Conservation (phyloP, 2,888 invertebrate genomes). For the Drosophila kanekoi region DNA sequence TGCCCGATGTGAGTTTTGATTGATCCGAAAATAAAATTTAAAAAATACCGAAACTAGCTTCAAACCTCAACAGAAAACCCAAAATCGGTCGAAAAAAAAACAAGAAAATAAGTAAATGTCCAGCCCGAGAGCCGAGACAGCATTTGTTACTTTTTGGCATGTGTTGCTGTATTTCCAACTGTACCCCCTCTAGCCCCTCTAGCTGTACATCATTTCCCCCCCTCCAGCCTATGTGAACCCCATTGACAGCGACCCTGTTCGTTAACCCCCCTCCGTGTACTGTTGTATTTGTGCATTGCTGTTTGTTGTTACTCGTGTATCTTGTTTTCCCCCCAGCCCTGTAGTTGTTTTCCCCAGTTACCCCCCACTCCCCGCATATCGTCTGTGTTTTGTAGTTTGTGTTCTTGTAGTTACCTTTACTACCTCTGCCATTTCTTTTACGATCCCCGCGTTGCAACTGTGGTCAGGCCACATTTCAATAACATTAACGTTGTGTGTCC, state of each 20-base stretch:
- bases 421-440: constrained; percentile 69
- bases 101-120: constrained; percentile 16
- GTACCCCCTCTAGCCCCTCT: constrained; percentile 32
- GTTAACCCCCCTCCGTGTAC: constrained; percentile 4
- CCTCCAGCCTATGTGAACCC: constrained; percentile 5
- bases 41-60: constrained; percentile 13
- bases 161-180: constrained; percentile 47
- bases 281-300: constrained; percentile 62
- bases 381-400: constrained; percentile 56
- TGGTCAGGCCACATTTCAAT: constrained; percentile 67
- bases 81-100: constrained; percentile 9
- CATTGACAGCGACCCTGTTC: constrained; percentile 3
- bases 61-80: constrained; percentile 16
- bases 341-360: constrained; percentile 29
- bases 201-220: constrained; percentile 19
- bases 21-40: constrained; percentile 48
- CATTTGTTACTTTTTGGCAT: constrained; percentile 53
- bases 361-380: background rate
- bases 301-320: constrained; percentile 81
- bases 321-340: constrained; percentile 27
- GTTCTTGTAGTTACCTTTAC: constrained; percentile 61
- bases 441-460: constrained; percentile 58
- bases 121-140: constrained; percentile 39
- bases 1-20: constrained; percentile 86
- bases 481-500: constrained; percentile 62